Evolutionary conservation across 2,888 invertebrate species (phyloP).

Genomic region (Andrena marginata): DNA sequence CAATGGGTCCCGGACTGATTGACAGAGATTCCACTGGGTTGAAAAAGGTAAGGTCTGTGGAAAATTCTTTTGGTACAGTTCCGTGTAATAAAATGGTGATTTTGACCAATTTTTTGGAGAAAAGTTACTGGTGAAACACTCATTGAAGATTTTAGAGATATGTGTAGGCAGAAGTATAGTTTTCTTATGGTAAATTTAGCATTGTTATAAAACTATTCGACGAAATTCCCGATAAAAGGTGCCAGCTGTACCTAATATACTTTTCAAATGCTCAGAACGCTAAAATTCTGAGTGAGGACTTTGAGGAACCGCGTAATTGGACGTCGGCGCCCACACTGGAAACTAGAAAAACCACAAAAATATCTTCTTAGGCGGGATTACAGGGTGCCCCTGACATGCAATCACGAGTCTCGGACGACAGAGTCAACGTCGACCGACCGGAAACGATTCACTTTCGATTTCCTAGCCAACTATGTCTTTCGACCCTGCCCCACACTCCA

Average conservation of each 20-base stretch:
- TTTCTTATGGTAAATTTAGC: too few relatives aligned
- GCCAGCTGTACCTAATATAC: not conserved
- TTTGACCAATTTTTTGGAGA: not conserved
- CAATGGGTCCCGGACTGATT: too few relatives aligned
- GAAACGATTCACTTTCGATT: slow-evolving; percentile 60
- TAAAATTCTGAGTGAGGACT: slow-evolving; percentile 10
- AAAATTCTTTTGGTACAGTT: not conserved
- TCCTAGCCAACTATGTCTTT: slow-evolving; percentile 2
- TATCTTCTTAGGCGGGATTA: slow-evolving; percentile 68
- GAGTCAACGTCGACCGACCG: slow-evolving; percentile 46
- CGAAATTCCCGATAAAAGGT: not conserved
- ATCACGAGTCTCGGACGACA: slow-evolving; percentile 43
- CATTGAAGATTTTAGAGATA: too few relatives aligned
- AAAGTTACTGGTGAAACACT: too few relatives aligned
- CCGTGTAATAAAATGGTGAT: not conserved
- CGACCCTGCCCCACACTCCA: not conserved
- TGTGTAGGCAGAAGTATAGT: too few relatives aligned
- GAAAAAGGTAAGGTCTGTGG: not conserved
- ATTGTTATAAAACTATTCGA: not conserved
- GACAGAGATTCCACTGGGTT: not conserved
- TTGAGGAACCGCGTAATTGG: slow-evolving; percentile 54
- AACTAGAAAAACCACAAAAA: slow-evolving; percentile 74
- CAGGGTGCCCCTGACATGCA: slow-evolving; percentile 63
- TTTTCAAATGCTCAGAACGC: not conserved
- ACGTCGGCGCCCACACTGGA: slow-evolving; percentile 49